Evolutionary conservation across 1,140 invertebrate genomes (phyloP).

Genomic region (Ladona fulva): DNA sequence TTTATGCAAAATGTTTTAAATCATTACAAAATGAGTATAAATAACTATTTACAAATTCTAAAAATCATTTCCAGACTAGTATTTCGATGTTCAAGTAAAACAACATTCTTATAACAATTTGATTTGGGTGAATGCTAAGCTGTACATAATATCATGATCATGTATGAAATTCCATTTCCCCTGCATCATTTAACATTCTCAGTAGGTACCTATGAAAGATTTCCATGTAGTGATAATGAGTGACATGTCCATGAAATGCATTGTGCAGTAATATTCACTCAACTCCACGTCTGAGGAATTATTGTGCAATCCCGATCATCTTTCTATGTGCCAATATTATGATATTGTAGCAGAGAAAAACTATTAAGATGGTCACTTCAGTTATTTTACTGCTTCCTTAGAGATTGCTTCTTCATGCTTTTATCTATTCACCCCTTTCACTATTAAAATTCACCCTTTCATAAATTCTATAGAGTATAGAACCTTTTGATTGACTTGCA

Average conservation of each 20-base stretch:
- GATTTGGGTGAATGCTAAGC: background rate
- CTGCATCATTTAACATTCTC: background rate
- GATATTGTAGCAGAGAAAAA: too few species aligned
- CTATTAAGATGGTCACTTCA: too few species aligned
- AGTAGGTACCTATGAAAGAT: background rate
- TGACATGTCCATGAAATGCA: background rate
- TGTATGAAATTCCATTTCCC: background rate
- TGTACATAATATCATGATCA: background rate
- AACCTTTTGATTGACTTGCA: too few species aligned
- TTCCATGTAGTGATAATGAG: background rate
- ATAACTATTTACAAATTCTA: conserved; percentile 1
- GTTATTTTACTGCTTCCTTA: too few species aligned
- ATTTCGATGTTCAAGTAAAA: background rate
- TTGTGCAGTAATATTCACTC: background rate
- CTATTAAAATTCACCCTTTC: too few species aligned
- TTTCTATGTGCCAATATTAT: too few species aligned
- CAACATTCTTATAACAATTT: background rate
- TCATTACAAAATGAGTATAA: conserved; percentile 2
- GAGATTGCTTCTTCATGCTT: too few species aligned
- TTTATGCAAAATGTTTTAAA: background rate
- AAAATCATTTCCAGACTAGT: conserved; percentile 10
- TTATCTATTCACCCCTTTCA: too few species aligned
- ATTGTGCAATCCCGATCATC: too few species aligned
- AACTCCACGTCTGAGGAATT: too few species aligned
- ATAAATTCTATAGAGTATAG: too few species aligned